These are phyloP conservation scores for Melipona bicolor DNA, from an alignment of 2,888 invertebrate genomes.

Conservation along the genomic window DNA sequence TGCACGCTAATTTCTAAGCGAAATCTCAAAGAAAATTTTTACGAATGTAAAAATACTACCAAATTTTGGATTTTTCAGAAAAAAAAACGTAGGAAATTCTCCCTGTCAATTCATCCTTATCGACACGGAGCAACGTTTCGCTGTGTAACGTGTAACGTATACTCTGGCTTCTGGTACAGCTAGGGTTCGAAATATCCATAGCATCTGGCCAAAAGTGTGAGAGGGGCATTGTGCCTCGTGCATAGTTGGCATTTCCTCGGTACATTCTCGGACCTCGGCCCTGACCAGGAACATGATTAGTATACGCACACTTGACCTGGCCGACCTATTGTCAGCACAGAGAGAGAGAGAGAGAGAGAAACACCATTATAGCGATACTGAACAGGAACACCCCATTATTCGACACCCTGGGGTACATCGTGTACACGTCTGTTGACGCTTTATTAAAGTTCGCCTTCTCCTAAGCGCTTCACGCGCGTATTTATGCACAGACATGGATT, in stretches of 20 bases:
- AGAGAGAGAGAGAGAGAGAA: slow-evolving; percentile 45
- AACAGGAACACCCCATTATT: slow-evolving; percentile 74
- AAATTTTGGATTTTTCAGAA: not conserved
- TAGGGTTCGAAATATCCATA: slow-evolving; percentile 52
- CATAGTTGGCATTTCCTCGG: slow-evolving; percentile 78
- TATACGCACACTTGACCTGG: slow-evolving; percentile 82
- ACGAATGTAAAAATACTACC: too few species aligned
- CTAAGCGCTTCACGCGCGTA: not conserved
- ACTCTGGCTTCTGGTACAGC: not conserved
- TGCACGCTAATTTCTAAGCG: too few species aligned
- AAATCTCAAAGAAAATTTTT: too few species aligned
- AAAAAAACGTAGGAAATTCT: not conserved
- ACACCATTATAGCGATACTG: slow-evolving; percentile 81
- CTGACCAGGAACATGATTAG: slow-evolving; percentile 80
- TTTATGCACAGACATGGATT: not conserved
- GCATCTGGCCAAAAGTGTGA: slow-evolving; percentile 72
- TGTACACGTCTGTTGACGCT: slow-evolving; percentile 48
- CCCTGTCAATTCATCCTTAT: slow-evolving; percentile 5
- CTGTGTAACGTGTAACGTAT: slow-evolving; percentile 8
- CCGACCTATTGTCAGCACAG: slow-evolving; percentile 67
- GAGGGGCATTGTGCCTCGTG: slow-evolving; percentile 67
- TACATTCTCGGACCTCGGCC: slow-evolving; percentile 69
- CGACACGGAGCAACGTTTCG: slow-evolving; percentile 1
- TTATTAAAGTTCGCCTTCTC: slow-evolving; percentile 54
- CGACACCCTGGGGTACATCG: slow-evolving; percentile 49